phyloP scores from a whole-genome alignment of 2,888 invertebrate genomes.

The Microplitis manilae region DNA sequence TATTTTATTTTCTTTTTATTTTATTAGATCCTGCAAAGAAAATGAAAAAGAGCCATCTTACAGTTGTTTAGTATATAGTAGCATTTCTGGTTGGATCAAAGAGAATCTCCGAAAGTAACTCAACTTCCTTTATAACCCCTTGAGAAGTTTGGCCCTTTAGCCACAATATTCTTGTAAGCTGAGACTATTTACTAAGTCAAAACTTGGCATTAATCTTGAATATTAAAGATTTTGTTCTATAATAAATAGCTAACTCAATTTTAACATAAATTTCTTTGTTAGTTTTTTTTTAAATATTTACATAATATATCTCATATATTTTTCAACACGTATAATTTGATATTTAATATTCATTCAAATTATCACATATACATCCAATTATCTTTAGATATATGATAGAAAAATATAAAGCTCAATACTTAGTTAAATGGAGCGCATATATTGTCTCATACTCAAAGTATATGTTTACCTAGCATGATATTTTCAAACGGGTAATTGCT shows the following conservation, averaged over 20 bases:
- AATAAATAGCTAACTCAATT: constrained; percentile 10
- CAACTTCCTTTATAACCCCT: constrained; percentile 18
- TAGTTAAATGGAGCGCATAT: too few species aligned
- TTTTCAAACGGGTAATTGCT: too few species aligned
- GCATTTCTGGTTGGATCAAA: constrained; percentile 32
- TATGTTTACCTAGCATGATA: too few species aligned
- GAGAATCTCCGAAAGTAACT: constrained; percentile 29
- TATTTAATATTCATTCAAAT: too few species aligned
- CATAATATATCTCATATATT: too few species aligned
- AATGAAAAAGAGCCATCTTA: background rate
- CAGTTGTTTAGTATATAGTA: background rate
- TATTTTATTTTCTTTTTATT: too few species aligned
- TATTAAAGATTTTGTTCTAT: background rate
- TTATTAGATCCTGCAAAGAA: background rate
- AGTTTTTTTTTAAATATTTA: background rate
- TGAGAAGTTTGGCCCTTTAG: constrained; percentile 7
- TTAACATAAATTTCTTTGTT: background rate
- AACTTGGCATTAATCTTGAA: constrained; percentile 21
- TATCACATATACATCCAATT: too few species aligned
- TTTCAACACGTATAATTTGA: too few species aligned
- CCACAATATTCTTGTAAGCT: constrained; percentile 19
- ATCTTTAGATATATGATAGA: too few species aligned
- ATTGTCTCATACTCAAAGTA: too few species aligned
- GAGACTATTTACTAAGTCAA: constrained; percentile 24
- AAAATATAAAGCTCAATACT: too few species aligned